phyloP scores from a whole-genome alignment of 2,113 vertebrate species.

The Passerina amoena region DNA sequence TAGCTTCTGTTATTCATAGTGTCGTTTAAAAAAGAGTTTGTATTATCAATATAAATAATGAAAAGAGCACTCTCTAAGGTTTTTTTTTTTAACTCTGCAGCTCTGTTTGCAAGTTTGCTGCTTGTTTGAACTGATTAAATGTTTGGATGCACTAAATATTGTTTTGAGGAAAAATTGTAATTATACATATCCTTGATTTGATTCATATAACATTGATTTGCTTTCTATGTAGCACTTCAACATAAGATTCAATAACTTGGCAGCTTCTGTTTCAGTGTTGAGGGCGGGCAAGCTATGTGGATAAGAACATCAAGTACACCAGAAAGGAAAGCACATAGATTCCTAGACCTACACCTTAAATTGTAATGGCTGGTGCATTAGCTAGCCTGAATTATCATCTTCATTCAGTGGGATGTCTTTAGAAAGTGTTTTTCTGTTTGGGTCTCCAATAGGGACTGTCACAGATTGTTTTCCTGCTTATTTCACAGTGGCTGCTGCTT shows the following conservation, averaged over 20 bases:
- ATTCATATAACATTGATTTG: not conserved
- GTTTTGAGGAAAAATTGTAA: not conserved
- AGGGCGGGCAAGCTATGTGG: too few relatives aligned
- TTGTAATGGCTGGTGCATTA: not conserved
- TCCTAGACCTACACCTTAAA: not conserved
- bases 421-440: not conserved
- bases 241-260: not conserved
- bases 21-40: fast-evolving
- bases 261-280: not conserved
- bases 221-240: not conserved
- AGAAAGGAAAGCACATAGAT: not conserved
- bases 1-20: not conserved
- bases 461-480: not conserved
- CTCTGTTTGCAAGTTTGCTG: not conserved
- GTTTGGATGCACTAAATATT: not conserved
- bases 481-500: not conserved
- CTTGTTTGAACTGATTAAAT: not conserved
- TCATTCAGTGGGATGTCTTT: not conserved
- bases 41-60: not conserved
- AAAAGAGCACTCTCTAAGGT: not conserved
- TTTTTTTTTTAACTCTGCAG: not conserved
- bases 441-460: not conserved
- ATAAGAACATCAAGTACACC: not conserved
- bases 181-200: not conserved
- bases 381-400: not conserved